phyloP scores from a whole-genome alignment of 2,888 invertebrate genomes.

The Archips xylosteana region DNA sequence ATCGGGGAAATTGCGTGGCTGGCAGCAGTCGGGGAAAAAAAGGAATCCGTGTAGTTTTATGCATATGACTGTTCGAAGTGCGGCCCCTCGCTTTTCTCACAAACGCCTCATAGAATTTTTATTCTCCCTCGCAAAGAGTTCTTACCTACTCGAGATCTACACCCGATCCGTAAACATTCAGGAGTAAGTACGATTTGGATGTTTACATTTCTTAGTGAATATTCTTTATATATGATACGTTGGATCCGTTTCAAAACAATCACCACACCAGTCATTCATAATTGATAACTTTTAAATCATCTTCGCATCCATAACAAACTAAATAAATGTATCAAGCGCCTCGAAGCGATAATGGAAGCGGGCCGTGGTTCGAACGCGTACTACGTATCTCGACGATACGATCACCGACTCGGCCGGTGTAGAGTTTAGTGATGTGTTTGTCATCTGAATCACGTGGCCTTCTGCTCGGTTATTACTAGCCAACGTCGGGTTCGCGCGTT shows the following conservation, averaged over 20 bases:
- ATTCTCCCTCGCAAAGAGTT: slow-evolving; percentile 6
- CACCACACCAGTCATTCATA: slow-evolving; percentile 27
- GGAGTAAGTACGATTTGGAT: slow-evolving; percentile 28
- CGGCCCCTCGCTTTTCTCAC: slow-evolving; percentile 54
- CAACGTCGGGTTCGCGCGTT: slow-evolving; percentile 73
- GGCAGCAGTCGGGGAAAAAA: slow-evolving; percentile 64
- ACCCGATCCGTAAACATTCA: slow-evolving; percentile 17
- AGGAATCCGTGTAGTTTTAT: slow-evolving; percentile 73
- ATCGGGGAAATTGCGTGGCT: slow-evolving; percentile 81
- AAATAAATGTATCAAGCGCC: slow-evolving; percentile 35
- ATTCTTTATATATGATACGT: slow-evolving; percentile 25
- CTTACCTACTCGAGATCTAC: neutral
- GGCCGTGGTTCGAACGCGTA: slow-evolving; percentile 41
- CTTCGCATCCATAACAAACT: slow-evolving; percentile 13
- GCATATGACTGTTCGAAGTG: slow-evolving; percentile 64
- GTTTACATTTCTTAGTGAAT: slow-evolving; percentile 24
- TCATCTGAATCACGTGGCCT: slow-evolving; percentile 82
- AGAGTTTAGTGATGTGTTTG: slow-evolving; percentile 71
- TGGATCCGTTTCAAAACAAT: slow-evolving; percentile 32
- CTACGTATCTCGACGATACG: slow-evolving; percentile 57
- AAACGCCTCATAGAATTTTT: slow-evolving; percentile 49
- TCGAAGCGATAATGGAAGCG: slow-evolving; percentile 42
- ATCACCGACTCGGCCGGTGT: slow-evolving; percentile 61
- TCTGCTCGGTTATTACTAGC: slow-evolving; percentile 74
- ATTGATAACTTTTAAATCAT: slow-evolving; percentile 26